These are phyloP conservation scores for Psylliodes chrysocephalus DNA, from an alignment of 2,888 invertebrate species.

Conservation along the genomic window DNA sequence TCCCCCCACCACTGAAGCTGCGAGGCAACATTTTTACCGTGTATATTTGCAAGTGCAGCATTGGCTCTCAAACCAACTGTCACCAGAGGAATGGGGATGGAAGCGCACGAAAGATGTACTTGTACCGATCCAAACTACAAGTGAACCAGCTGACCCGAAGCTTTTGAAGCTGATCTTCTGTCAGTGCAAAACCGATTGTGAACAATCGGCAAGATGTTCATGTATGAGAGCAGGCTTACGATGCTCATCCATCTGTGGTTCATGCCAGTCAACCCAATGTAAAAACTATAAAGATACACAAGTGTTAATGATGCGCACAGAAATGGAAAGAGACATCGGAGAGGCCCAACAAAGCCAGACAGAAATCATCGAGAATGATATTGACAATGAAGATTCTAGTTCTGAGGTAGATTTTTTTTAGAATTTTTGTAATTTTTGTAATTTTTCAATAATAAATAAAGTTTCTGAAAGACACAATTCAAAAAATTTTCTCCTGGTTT, in stretches of 20 bases:
- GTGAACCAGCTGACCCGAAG: constrained; percentile 12
- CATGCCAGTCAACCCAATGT: constrained; percentile 1
- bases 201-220: neutral
- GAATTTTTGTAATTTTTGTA: too few relatives aligned
- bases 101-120: neutral
- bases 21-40: constrained; percentile 5
- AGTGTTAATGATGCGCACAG: neutral
- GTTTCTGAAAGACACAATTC: too few relatives aligned
- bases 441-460: too few relatives aligned
- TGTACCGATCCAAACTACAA: constrained; percentile 3
- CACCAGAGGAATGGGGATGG: constrained; percentile 16
- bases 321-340: neutral
- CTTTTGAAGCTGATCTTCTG: constrained; percentile 11
- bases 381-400: too few relatives aligned
- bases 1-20: constrained; percentile 5
- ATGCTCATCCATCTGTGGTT: constrained; percentile 13
- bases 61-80: constrained; percentile 3
- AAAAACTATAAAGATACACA: neutral
- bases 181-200: constrained; percentile 8
- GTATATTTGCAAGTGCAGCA: constrained; percentile 8
- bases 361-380: too few relatives aligned
- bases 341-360: too few relatives aligned
- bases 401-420: too few relatives aligned
- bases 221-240: constrained; percentile 15
- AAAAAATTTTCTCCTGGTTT: too few relatives aligned